Base-by-base conservation (phyloP, 2,797 vertebrate species). In the Gadopsis marmoratus region DNA sequence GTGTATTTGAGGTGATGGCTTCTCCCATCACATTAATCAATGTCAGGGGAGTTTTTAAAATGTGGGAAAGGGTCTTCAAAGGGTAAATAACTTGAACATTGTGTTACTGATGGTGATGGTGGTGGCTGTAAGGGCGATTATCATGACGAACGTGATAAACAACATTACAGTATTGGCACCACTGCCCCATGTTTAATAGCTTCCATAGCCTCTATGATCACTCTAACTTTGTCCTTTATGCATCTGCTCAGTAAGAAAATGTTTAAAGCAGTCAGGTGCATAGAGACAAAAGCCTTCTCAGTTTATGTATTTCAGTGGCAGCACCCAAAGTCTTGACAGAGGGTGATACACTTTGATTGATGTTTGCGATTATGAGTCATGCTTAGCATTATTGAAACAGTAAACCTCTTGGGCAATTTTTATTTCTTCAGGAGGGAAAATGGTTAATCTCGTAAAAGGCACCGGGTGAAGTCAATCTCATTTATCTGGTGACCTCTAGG, bases 401-500 rank as follows among this genome's bases (percentile, higher is more conserved):
- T 85, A 81, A 89, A 90, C 83, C 90, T 83, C 85, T 55, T 71
- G 75, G 81, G 80, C 63, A 79, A 74, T 74, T 90, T 88, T 79
- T 81, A 87, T 88, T 89, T 91, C 85, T 77, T 76, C 70, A 59
- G 58, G 66, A 83, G 68, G 67, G 74, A 64, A 86, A 88, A 82
- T 16, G 14, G 60, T 81, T 86, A 74, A 89, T 85, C 76, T 81
- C 71, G 39, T 86, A 82, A 90, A 88, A 81, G 58, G 65, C 61
- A 60, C 16, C 54, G 17, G 45, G 62, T 78, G 67, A 89, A 85
- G 80, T 86, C 76, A 19, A 4, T 60, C 73, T 78, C 81, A 78
- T 93, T 92, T 85, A 87, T 92, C 82, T 78, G 61, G 31, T 91
- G 85, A 93, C 92, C 92, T 90, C 81, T 78, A 43, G 71, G 87